A percentile compares a stretch with the other conserved stretches of the same genome.
Evolutionary conservation across 2,797 vertebrate species (phyloP).

Genomic region (Orestias chungarensis): DNA sequence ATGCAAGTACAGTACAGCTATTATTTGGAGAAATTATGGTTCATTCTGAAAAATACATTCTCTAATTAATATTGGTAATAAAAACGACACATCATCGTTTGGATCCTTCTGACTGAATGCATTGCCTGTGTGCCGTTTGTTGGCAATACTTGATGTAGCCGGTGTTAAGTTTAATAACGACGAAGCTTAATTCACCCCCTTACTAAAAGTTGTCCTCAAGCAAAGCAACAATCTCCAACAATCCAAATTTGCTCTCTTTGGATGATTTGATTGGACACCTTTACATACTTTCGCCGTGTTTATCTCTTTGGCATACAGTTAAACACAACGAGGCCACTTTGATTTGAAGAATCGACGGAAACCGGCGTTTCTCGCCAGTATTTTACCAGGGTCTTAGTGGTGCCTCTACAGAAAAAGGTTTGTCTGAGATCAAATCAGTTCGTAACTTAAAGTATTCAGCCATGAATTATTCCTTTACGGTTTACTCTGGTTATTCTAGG

Average conservation of each 20-base stretch:
- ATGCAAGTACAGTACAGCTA: background rate
- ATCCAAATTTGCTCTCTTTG: background rate
- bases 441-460: too few relatives aligned
- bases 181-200: too few relatives aligned
- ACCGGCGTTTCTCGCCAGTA: background rate
- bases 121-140: background rate
- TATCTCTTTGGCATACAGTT: background rate
- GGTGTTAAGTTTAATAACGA: too few relatives aligned
- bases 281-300: background rate
- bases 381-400: background rate
- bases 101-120: background rate
- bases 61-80: background rate
- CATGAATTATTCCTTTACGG: too few relatives aligned
- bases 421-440: conserved; percentile 2
- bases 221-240: too few relatives aligned
- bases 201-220: too few relatives aligned
- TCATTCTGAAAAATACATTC: background rate
- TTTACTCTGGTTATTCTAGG: too few relatives aligned
- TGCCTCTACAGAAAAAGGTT: background rate
- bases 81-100: background rate
- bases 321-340: background rate
- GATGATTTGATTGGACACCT: background rate
- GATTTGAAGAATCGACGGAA: background rate
- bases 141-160: background rate
- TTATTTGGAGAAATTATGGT: background rate